phyloP scores from a whole-genome alignment of 2,888 invertebrate species.

The Drosophila paracracens region DNA sequence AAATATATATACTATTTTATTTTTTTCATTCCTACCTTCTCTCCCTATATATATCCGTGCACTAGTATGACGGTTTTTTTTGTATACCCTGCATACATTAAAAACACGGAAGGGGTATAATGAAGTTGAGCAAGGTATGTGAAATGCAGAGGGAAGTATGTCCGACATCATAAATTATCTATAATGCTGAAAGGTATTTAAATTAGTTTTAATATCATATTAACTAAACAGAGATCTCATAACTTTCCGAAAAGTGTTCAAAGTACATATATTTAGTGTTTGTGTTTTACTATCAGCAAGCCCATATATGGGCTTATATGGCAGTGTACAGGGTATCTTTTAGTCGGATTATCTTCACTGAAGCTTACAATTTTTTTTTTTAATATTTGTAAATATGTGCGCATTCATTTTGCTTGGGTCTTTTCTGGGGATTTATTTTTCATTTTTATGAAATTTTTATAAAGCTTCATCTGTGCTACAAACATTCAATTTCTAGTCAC shows the following conservation, averaged over 20 bases:
- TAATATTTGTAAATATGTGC: conserved; percentile 19
- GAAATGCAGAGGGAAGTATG: not conserved
- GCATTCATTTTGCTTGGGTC: conserved; percentile 42
- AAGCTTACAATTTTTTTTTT: not conserved
- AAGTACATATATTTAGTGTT: not conserved
- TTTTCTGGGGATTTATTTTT: conserved; percentile 69
- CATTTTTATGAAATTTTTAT: conserved; percentile 69
- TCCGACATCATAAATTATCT: not conserved
- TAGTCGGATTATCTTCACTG: not conserved
- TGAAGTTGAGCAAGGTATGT: not conserved
- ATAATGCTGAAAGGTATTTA: not conserved
- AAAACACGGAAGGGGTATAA: not conserved
- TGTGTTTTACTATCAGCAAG: not conserved
- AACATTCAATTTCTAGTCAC: conserved; percentile 76
- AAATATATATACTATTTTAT: conserved; percentile 45
- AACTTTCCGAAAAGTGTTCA: not conserved
- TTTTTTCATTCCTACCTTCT: conserved; percentile 22
- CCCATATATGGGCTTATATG: not conserved
- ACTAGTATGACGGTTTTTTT: conserved; percentile 23
- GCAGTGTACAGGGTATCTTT: not conserved
- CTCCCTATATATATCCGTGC: not conserved
- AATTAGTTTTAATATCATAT: not conserved
- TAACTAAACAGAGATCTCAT: not conserved
- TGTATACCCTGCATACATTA: not conserved
- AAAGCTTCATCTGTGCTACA: conserved; percentile 53